A percentile compares a stretch with the other conserved stretches of the same genome.
These are phyloP conservation scores for Mormyrus iriodes DNA, from an alignment of 2,113 vertebrate genomes.

Conservation along the genomic window DNA sequence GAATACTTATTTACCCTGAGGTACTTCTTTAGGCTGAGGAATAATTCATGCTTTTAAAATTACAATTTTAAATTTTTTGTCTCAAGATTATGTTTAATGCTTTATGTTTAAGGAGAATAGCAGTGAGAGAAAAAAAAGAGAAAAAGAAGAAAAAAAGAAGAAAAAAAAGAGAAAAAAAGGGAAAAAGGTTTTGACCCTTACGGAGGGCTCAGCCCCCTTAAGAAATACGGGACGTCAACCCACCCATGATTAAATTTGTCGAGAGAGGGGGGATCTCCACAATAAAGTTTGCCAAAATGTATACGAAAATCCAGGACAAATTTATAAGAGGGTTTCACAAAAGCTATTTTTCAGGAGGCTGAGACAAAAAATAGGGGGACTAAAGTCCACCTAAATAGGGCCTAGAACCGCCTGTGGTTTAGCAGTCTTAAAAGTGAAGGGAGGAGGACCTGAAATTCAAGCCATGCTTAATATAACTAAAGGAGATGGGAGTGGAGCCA, in stretches of 20 bases:
- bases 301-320: no score
- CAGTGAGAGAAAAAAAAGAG: no score
- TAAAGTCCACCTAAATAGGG: neutral
- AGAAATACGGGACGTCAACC: neutral
- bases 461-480: constrained; percentile 15
- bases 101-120: neutral
- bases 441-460: neutral
- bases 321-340: neutral
- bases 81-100: neutral
- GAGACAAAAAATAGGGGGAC: neutral
- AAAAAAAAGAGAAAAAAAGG: no score
- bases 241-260: neutral
- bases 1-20: neutral
- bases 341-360: neutral
- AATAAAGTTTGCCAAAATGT: neutral
- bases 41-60: neutral
- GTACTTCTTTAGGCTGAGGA: neutral
- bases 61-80: neutral
- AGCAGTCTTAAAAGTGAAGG: neutral
- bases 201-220: neutral
- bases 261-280: neutral
- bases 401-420: neutral
- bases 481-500: neutral
- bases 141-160: no score
- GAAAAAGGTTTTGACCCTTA: no score